Conservation (phyloP, 2,113 vertebrate genomes). For the Odontophorus gujanensis region DNA sequence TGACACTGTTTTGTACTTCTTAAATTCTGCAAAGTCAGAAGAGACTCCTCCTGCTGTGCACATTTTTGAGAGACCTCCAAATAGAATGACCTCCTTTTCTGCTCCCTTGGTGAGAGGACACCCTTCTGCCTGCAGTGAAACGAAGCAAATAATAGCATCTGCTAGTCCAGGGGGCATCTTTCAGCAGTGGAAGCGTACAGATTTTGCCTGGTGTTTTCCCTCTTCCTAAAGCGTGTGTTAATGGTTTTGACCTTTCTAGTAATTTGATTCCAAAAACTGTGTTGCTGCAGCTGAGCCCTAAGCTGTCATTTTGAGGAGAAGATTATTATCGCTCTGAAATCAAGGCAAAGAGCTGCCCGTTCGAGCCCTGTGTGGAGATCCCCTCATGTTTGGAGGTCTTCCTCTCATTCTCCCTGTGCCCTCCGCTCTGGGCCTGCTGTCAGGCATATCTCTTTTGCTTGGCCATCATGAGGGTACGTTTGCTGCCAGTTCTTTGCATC, state of each 20-base stretch:
- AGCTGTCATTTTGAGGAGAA: constrained; percentile 39
- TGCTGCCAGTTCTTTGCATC: neutral
- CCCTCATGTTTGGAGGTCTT: neutral
- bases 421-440: neutral
- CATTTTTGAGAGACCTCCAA: neutral
- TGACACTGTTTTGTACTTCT: neutral
- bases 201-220: constrained; percentile 57
- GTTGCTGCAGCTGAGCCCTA: constrained; percentile 28
- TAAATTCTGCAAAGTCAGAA: constrained; percentile 18
- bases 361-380: constrained; percentile 11
- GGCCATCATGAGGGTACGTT: neutral
- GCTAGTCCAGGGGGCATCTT: constrained; percentile 17
- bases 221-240: constrained; percentile 49
- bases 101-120: constrained; percentile 29
- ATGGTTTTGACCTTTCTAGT: constrained; percentile 75
- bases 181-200: neutral
- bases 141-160: constrained; percentile 41
- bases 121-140: constrained; percentile 19
- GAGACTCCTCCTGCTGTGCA: neutral
- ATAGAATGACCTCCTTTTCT: constrained; percentile 34
- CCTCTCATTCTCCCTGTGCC: neutral
- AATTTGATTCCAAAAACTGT: constrained; percentile 68
- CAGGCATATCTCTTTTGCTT: neutral
- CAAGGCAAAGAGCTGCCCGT: constrained; percentile 23
- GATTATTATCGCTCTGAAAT: constrained; percentile 10